Base-by-base conservation (phyloP, 2,888 invertebrate species). In the Coelinius sp. region DNA sequence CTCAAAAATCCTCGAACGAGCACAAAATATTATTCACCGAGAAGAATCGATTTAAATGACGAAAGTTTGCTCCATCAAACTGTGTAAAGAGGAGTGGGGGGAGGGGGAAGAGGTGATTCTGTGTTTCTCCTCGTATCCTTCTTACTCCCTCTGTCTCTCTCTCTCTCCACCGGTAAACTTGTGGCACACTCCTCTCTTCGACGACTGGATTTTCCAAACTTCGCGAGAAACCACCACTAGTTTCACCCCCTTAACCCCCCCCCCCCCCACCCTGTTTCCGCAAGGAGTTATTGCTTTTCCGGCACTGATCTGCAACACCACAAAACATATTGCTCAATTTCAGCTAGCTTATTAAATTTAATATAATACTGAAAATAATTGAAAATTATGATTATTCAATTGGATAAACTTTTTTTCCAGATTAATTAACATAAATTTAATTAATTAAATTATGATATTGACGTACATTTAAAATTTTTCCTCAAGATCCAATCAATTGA, bases 31-130 rank as follows among this genome's bases (percentile, higher is more conserved):
- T 70, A 70, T 70, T 70, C 44, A 64, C 53, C 20, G 22, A 35
- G 63, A 63, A 24, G 41, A 52, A 70, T 70, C 70, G 65, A 70
- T 70, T 46, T 59, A 66, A 70, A 70, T 70, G 59, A 65, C 70
- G 65, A 56, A 70, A 70, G 53, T 70, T 70, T 31, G 49, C 17
- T 4, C 22, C 22, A 44, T 35, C 49, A 14, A 12, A n/a, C 24
- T 12, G 63, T 49, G 41, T n/a, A n/a, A n/a, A 12, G n/a, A 2
- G 41, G 6, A n/a, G 38, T 12, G 41, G 41, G n/a, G 5, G 38
- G 10, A 41, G 41, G 5, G 2, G 25, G 35, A 31, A 2, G 17
- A 27, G 3, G 12, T 25, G 14, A 56, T 56, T 27, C 56, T 24
- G 25, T 53, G 22, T 49, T 22, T 20, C 49, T 53, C n/a, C 31